Percentiles rank a stretch among this genome's conserved stretches.
Conservation (phyloP, 2,113 vertebrate species). For the Oncorhynchus kisutch region DNA sequence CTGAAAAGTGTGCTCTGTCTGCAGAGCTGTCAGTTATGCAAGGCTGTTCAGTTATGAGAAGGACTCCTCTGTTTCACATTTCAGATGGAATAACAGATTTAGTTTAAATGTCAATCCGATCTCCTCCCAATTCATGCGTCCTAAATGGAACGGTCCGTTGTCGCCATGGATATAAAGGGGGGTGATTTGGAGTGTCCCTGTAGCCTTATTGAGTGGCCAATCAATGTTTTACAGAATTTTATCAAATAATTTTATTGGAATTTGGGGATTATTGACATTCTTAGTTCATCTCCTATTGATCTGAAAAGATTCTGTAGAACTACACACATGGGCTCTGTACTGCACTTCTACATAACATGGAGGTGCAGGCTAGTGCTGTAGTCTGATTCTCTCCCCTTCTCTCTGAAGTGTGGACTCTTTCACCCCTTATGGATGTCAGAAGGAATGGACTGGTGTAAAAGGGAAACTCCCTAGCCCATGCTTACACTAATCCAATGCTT, state of each 20-base stretch:
- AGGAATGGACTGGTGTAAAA: too few species aligned
- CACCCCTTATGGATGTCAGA: too few species aligned
- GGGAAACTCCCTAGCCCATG: too few species aligned
- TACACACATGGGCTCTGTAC: too few species aligned
- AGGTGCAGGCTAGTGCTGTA: too few species aligned
- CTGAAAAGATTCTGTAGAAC: background rate
- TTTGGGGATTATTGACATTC: background rate
- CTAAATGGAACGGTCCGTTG: background rate
- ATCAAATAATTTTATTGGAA: background rate
- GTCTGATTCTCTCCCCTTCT: too few species aligned
- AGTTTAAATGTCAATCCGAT: background rate
- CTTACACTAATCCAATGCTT: too few species aligned
- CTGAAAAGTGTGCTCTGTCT: constrained; percentile 6
- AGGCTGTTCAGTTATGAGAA: background rate
- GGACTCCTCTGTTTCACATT: background rate
- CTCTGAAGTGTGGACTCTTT: too few species aligned
- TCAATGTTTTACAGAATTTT: background rate
- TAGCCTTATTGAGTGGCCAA: background rate
- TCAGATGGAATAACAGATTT: constrained; percentile 2
- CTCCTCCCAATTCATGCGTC: background rate
- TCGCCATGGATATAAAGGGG: background rate
- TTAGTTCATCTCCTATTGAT: background rate
- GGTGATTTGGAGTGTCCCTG: background rate
- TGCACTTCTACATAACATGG: too few species aligned
- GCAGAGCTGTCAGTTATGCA: constrained; percentile 27